Percentiles rank a stretch among this genome's conserved stretches.
phyloP scores from a whole-genome alignment of 1,140 invertebrate genomes.

The Trigoniulus corallinus region DNA sequence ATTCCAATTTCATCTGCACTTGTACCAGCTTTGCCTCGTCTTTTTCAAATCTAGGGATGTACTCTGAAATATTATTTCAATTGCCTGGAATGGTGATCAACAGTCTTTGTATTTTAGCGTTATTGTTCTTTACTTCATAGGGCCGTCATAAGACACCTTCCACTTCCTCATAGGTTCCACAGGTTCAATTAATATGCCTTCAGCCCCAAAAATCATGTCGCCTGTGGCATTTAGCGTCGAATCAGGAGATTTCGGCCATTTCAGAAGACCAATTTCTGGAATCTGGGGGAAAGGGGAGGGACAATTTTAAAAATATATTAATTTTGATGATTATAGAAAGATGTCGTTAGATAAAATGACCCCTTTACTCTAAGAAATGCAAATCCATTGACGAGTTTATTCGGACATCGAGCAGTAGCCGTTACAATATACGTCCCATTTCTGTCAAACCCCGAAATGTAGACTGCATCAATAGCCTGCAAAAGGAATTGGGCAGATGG shows the following conservation, averaged over 20 bases:
- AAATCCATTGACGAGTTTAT: not conserved
- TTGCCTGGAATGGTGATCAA: not conserved
- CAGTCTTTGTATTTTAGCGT: not conserved
- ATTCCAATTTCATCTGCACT: conserved; percentile 24
- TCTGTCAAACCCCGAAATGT: not conserved
- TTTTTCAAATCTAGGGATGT: conserved; percentile 3
- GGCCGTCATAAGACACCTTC: conserved; percentile 40
- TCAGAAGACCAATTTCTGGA: conserved; percentile 43
- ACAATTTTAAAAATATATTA: not conserved
- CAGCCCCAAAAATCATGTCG: conserved; percentile 37
- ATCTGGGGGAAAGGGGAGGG: conserved; percentile 22
- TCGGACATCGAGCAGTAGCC: not conserved
- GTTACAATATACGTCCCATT: not conserved
- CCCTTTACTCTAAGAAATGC: not conserved
- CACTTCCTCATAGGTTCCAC: conserved; percentile 47
- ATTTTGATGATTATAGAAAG: not conserved
- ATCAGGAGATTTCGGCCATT: conserved; percentile 43
- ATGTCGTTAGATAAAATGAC: not conserved
- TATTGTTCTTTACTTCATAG: conserved; percentile 35
- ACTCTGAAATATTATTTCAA: not conserved
- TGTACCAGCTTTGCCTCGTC: conserved; percentile 11
- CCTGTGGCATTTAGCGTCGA: conserved; percentile 37
- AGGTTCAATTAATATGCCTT: conserved; percentile 40
- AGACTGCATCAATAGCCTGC: conserved; percentile 5
- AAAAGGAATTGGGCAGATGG: not conserved